These are phyloP conservation scores for Cynopterus brachyotis DNA, from an alignment of 2,113 vertebrate species.

Conservation along the genomic window DNA sequence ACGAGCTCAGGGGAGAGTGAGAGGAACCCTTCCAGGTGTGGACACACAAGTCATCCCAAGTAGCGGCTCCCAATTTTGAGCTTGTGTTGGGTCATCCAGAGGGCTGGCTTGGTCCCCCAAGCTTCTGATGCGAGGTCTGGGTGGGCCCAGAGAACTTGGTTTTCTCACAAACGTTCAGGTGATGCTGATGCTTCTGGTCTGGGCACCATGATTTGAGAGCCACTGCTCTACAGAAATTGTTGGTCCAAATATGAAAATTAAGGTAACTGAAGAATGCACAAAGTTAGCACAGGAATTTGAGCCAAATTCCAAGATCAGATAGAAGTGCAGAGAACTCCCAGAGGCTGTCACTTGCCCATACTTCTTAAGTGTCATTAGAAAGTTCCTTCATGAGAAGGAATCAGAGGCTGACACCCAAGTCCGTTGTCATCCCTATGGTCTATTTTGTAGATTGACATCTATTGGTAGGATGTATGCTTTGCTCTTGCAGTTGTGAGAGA, in stretches of 20 bases:
- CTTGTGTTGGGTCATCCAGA: neutral
- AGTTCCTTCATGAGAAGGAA: neutral
- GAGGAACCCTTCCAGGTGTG: neutral
- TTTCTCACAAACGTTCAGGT: neutral
- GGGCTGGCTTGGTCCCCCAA: no score
- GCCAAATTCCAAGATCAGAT: neutral
- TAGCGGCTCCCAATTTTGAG: no score
- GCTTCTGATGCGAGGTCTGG: neutral
- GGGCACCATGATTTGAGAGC: neutral
- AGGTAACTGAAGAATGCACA: neutral
- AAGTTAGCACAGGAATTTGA: neutral
- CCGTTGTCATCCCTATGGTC: neutral
- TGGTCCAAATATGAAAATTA: neutral
- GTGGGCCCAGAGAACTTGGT: neutral
- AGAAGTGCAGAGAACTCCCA: neutral
- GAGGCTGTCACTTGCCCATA: neutral
- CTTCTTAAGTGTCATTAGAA: neutral
- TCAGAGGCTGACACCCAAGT: neutral
- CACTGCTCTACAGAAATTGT: neutral
- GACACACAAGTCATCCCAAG: neutral
- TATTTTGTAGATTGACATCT: neutral
- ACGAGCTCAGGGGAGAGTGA: accelerated
- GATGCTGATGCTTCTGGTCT: neutral
- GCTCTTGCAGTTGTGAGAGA: neutral
- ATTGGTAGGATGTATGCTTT: neutral